Evolutionary conservation across 2,113 vertebrate genomes (phyloP), one percentile per base, ranked within the genome.

Genomic region (Trinectes maculatus): DNA sequence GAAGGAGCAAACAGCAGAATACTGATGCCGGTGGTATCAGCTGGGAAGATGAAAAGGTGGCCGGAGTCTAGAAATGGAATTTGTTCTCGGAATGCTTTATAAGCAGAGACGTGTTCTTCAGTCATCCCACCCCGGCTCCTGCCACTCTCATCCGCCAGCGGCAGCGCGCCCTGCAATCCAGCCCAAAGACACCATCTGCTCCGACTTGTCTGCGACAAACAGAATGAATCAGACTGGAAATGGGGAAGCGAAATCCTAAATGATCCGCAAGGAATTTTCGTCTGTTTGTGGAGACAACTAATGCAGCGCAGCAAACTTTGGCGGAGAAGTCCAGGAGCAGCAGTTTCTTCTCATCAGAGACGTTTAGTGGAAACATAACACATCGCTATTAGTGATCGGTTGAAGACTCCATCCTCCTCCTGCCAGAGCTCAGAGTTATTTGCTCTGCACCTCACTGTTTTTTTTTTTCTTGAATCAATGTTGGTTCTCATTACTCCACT

Each of bases 101-200:
- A 64, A 58, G 65, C 25, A 66, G 69, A 67, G 33, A 58, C 52
- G 64, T 37, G 19, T 43, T 74, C 22, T 37, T 9, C 40, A 34
- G 69, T 80, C 60, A 29, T 74, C 52, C 44, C 68, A 40, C 18
- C 74, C 71, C 53, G 60, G 52, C 65, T 68, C 24, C 46, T 58
- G 46, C 43, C 62, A 33, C 37, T 68, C 47, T 39, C 83, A 63
- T 65, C 64, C 44, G 71, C 56, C 48, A 71, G 61, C 56, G 51
- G 73, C 12, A 29, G 31, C 9, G 58, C 36, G 55, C 13, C 58
- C 57, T 18, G 52, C 65, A 42, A 74, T 78, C 36, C 31, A 26
- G 47, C 53, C 26, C 26, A 80, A 79, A 77, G 61, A 84, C 67
- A 53, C 74, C 67, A 81, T 85, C 81, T 83, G 84, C 71, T 84